These are phyloP conservation scores for Euschistus heros DNA, from an alignment of 1,140 invertebrate genomes.

Conservation along the genomic window DNA sequence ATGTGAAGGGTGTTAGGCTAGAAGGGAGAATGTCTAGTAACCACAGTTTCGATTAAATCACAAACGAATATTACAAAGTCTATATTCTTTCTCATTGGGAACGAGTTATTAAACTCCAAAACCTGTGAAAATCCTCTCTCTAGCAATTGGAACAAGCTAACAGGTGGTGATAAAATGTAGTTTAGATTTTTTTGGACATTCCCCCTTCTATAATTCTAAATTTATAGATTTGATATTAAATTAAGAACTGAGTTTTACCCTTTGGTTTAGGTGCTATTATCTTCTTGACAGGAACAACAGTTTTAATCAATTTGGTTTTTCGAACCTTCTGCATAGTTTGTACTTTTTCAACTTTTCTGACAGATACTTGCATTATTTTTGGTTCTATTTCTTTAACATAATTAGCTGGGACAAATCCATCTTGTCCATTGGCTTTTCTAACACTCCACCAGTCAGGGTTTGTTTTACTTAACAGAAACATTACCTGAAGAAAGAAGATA, in stretches of 20 bases:
- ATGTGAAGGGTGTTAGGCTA: too few species aligned
- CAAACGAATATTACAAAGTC: too few species aligned
- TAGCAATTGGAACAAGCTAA: too few species aligned
- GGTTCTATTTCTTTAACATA: slow-evolving; percentile 91
- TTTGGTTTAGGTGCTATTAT: slow-evolving; percentile 32
- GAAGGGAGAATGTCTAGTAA: too few species aligned
- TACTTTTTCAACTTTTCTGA: slow-evolving; percentile 72
- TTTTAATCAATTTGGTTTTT: slow-evolving; percentile 77
- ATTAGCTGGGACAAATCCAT: slow-evolving; percentile 96
- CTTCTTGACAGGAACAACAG: slow-evolving; percentile 63
- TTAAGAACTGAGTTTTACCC: slow-evolving; percentile 17
- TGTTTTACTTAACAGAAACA: slow-evolving; percentile 89
- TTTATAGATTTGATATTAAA: background rate
- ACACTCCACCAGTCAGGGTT: slow-evolving; percentile 99
- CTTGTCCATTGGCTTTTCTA: slow-evolving; percentile 75
- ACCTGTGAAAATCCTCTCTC: too few species aligned
- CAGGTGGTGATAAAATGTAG: too few species aligned
- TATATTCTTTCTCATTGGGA: too few species aligned
- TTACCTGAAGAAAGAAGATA: slow-evolving; percentile 40
- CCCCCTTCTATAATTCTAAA: too few species aligned
- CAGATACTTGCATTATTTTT: slow-evolving; percentile 69
- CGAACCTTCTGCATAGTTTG: slow-evolving; percentile 73
- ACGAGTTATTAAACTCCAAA: too few species aligned
- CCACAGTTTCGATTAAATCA: too few species aligned
- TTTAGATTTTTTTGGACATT: too few species aligned